A percentile compares a stretch with the other conserved stretches of the same genome.
These are phyloP conservation scores for Ormia ochracea DNA, from an alignment of 2,888 invertebrate species.

Conservation along the genomic window DNA sequence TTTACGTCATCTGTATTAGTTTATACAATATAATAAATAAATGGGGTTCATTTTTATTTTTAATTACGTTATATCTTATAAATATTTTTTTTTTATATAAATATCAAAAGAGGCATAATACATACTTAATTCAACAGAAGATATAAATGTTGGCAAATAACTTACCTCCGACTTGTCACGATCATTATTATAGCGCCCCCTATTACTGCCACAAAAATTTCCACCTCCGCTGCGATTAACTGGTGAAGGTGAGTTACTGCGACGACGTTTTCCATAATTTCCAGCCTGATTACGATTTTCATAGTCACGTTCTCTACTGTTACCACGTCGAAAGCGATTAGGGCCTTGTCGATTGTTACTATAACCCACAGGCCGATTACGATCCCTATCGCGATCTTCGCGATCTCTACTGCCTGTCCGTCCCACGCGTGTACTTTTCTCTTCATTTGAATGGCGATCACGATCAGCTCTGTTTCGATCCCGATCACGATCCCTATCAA, in stretches of 20 bases:
- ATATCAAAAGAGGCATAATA: neutral
- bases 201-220: constrained; percentile 49
- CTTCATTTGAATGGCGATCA: constrained; percentile 67
- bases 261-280: constrained; percentile 71
- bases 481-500: constrained; percentile 67
- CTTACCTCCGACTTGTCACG: constrained; percentile 72
- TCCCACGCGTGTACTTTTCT: constrained; percentile 37
- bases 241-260: constrained; percentile 71
- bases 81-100: too few relatives aligned
- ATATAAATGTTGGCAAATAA: neutral
- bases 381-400: constrained; percentile 70
- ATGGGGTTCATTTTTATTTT: too few relatives aligned
- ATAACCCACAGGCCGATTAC: constrained; percentile 64
- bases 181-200: constrained; percentile 69
- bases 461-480: constrained; percentile 69
- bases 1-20: too few relatives aligned
- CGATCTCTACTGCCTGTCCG: constrained; percentile 68
- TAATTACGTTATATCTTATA: too few relatives aligned
- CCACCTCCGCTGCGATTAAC: constrained; percentile 48
- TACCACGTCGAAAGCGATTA: constrained; percentile 70
- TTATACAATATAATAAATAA: too few relatives aligned
- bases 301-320: constrained; percentile 71
- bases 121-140: too few relatives aligned
- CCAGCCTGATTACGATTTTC: constrained; percentile 68
- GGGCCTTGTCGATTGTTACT: constrained; percentile 63